Evolutionary conservation across 1,140 invertebrate species (phyloP), one percentile per base, ranked within the genome.

Genomic region (Pseudachorutes palmiensis): DNA sequence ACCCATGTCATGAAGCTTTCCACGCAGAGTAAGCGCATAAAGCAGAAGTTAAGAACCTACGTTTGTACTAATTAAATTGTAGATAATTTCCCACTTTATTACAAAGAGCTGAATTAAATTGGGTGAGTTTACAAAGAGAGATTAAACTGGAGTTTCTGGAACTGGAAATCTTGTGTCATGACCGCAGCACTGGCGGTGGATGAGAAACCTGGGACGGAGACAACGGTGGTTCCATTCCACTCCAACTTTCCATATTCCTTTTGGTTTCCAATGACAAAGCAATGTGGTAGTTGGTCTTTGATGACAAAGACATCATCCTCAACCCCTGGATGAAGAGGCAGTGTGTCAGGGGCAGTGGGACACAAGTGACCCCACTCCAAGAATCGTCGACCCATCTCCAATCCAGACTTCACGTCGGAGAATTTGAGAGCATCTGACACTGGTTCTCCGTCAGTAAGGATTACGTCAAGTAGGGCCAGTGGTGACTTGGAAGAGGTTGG

Each of bases 301-400:
- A 74, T 2, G 2, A 71, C 51, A 55, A 74, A 71, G 30, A 59
- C 63, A 16, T 71, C 69, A 1, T 71, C 64, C 1, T 36, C 28
- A n/a, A 58, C 36, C 2, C 67, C 68, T 2, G 72, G 72, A 49
- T 71, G 63, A 0, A 71, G 51, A 5, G 72, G 59, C 28, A 74
- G 41, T 1, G 72, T 74, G 36, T 74, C 72, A 22, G 72, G 72
- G 29, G 70, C 65, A 31, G 72, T 74, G 14, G 72, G 72, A 28
- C 69, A 74, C 0, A 71, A 3, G 60, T 74, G 70, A 57, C 69
- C 72, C 72, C 72, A 74, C 29, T 69, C 30, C 22, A 74, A 41
- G 16, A 74, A 26, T 49, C 63, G 67, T 36, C 64, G 49, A 5
- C 67, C 51, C 72, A 74, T 71, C 62, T 74, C 70, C 16, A 71